Base-by-base conservation (phyloP, 2,888 invertebrate genomes). In the Tipula unca region DNA sequence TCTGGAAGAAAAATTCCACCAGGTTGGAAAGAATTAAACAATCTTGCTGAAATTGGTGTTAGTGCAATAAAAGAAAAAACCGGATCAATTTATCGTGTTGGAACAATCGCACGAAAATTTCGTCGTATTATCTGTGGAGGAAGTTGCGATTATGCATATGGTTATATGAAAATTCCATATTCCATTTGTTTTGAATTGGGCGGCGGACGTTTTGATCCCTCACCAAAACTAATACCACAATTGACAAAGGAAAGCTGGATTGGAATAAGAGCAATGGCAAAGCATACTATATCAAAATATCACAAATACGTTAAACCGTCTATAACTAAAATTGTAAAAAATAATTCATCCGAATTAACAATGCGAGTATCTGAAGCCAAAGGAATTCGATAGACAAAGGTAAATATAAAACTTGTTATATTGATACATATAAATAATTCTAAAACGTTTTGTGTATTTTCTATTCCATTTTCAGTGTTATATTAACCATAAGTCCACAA, bases 181-280 rank as follows among this genome's bases (percentile, higher is more conserved):
- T 89, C 90, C 0, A 87, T 90, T 83, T 90, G 90, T n/a, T 89
- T 91, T 88, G 91, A 91, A 87, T 86, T 91, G 86, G 90, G 90
- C 8, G 89, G 89, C 3, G 88, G 88, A 0, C 88, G 89, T 8
- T 91, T 91, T 87, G 90, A 90, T 85, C 90, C 91, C 17, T 89
- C 90, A 2, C 87, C 88, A 1, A 88, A 89, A 10, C 87, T 89
- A 87, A 89, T 91, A 54, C 88, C 88, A n/a, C 88, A 88, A 17
- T 88, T 91, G 85, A 89, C 89, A 0, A 88, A 89, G 85, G 91
- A 91, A 87, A 90, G 90, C 85, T 91, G 91, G 91, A 88, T 89
- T 85, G 91, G 90, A 25, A 90, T 91, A 84, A 89, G 89, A n/a
- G 90, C 90, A 87, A 91, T 91, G 91, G 90, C 90, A 87, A 89